These are phyloP conservation scores for Morone chrysops DNA, from an alignment of 2,113 vertebrate genomes.

Conservation along the genomic window DNA sequence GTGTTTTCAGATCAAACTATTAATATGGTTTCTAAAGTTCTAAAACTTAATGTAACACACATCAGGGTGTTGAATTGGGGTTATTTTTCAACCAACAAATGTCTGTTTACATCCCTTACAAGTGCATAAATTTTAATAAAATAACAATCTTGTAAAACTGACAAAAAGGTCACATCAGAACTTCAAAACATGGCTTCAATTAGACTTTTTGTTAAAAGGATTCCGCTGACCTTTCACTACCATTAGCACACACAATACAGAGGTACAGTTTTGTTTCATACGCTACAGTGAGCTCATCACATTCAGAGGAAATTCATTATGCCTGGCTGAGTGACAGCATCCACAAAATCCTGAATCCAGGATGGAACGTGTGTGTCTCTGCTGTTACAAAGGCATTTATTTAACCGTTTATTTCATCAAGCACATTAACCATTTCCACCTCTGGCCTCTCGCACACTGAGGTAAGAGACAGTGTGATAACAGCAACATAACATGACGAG, in stretches of 20 bases:
- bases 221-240: slow-evolving; percentile 18
- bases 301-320: slow-evolving; percentile 6
- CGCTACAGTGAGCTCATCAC: slow-evolving; percentile 17
- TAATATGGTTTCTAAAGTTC: neutral
- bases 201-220: neutral
- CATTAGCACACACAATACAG: slow-evolving; percentile 1
- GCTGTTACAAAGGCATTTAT: neutral
- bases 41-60: neutral
- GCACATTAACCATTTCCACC: neutral
- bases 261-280: slow-evolving; percentile 4
- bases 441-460: neutral
- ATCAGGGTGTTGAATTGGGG: neutral
- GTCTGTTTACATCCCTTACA: neutral
- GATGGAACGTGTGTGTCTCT: neutral
- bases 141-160: neutral
- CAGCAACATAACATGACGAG: neutral
- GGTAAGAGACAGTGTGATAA: neutral
- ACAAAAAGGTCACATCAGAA: slow-evolving; percentile 9
- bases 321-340: slow-evolving; percentile 25
- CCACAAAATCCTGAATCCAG: neutral
- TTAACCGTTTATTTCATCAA: neutral
- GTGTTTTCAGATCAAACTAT: neutral
- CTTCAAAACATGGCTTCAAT: neutral
- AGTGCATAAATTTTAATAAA: neutral
- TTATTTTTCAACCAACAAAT: neutral